phyloP scores from a whole-genome alignment of 2,797 vertebrate species.

The Vultur gryphus region DNA sequence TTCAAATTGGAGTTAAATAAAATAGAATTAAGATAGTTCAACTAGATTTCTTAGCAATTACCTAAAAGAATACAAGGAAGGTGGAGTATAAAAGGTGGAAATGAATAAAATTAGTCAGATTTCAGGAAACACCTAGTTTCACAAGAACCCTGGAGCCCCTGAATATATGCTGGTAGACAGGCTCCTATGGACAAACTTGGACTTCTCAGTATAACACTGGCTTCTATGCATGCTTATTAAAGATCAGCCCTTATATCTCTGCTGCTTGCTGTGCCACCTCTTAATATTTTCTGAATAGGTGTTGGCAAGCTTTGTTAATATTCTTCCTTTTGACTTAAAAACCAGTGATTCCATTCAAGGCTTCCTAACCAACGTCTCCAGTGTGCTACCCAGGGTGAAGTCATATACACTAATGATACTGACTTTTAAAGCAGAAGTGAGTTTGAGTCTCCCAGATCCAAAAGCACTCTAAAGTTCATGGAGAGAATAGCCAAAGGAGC shows the following conservation, averaged over 20 bases:
- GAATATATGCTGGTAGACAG: neutral
- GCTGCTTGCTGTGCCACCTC: neutral
- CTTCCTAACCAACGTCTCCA: neutral
- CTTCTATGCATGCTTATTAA: neutral
- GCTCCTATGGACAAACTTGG: neutral
- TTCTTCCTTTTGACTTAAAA: neutral
- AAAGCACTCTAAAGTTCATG: neutral
- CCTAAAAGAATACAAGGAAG: neutral
- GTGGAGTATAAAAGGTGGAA: neutral
- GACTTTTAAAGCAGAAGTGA: neutral
- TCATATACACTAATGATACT: neutral
- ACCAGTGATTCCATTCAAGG: neutral
- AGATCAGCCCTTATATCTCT: neutral
- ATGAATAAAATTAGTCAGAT: neutral
- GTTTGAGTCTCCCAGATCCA: neutral
- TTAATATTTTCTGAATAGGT: neutral
- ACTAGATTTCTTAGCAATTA: neutral
- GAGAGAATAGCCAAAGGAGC: neutral
- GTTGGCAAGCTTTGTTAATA: neutral
- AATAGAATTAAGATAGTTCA: neutral
- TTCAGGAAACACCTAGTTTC: neutral
- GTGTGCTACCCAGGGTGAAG: neutral
- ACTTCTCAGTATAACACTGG: neutral
- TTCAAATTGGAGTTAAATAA: neutral
- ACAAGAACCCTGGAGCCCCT: neutral